Evolutionary conservation across 1,140 invertebrate genomes (phyloP).

Genomic region (Hydropsyche tenuis): DNA sequence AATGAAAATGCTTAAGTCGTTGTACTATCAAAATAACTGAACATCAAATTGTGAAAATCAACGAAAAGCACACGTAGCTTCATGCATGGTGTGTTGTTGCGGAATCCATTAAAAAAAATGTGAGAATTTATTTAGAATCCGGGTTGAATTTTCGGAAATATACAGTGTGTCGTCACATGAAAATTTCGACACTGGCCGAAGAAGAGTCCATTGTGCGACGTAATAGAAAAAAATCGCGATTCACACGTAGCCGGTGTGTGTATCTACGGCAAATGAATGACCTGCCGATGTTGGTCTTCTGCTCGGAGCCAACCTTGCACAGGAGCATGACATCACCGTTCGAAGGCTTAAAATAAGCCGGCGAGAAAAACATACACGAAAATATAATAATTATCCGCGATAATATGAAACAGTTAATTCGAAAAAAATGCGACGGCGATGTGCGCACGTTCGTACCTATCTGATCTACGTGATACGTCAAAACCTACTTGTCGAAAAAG

Average conservation of each 20-base stretch:
- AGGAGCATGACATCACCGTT: conserved; percentile 1
- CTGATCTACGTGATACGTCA: conserved; percentile 18
- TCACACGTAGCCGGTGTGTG: not conserved
- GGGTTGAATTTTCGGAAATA: too few species aligned
- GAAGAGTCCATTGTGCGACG: too few species aligned
- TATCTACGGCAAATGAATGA: not conserved
- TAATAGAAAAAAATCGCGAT: not conserved
- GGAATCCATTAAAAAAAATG: too few species aligned
- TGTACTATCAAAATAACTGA: too few species aligned
- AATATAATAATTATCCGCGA: conserved; percentile 4
- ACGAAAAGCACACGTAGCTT: too few species aligned
- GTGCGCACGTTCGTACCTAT: not conserved
- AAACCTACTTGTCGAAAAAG: not conserved
- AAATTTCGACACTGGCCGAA: too few species aligned
- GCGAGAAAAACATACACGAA: not conserved
- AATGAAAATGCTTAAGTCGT: not conserved
- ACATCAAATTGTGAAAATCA: too few species aligned
- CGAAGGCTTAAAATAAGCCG: conserved; percentile 13
- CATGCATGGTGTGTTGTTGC: too few species aligned
- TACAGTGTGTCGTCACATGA: too few species aligned
- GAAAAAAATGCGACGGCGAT: not conserved
- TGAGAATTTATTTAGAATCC: too few species aligned
- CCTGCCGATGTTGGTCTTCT: not conserved
- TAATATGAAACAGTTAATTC: not conserved
- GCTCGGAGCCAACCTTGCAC: not conserved